A percentile compares a stretch with the other conserved stretches of the same genome.
These are phyloP conservation scores for Pseudochirops corinnae DNA, from an alignment of 2,797 vertebrate genomes.

Conservation along the genomic window DNA sequence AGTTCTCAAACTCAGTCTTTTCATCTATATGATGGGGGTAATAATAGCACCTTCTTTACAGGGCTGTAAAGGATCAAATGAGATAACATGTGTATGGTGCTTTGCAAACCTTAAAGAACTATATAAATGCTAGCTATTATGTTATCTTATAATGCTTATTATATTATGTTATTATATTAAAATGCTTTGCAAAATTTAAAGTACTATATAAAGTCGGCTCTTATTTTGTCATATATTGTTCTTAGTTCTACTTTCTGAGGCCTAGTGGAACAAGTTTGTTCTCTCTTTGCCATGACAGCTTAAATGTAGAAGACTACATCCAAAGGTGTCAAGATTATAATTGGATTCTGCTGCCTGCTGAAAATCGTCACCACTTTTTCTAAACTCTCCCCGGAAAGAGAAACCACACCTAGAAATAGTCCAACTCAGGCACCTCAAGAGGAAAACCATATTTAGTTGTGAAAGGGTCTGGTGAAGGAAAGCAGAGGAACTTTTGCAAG, in stretches of 20 bases:
- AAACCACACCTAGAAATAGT: background rate
- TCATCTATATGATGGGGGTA: background rate
- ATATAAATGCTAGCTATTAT: background rate
- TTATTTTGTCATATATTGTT: constrained; percentile 49
- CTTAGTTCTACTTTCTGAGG: constrained; percentile 42
- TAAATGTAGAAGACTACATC: background rate
- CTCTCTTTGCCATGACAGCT: constrained; percentile 5
- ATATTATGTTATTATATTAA: background rate
- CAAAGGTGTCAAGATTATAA: constrained; percentile 1
- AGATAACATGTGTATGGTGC: background rate
- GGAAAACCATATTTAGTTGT: background rate
- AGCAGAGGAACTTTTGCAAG: background rate
- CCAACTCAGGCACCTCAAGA: background rate
- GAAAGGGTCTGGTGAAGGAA: background rate
- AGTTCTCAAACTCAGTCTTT: background rate
- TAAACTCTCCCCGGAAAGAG: background rate
- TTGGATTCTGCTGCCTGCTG: background rate
- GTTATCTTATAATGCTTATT: background rate
- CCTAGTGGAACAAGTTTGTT: constrained; percentile 18
- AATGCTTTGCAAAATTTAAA: background rate
- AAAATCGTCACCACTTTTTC: background rate
- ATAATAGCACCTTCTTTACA: background rate
- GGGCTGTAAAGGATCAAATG: background rate
- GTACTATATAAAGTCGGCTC: constrained; percentile 8
- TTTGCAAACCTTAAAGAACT: background rate